Base-by-base conservation (phyloP, 2,113 vertebrate genomes). In the Corynorhinus townsendii region DNA sequence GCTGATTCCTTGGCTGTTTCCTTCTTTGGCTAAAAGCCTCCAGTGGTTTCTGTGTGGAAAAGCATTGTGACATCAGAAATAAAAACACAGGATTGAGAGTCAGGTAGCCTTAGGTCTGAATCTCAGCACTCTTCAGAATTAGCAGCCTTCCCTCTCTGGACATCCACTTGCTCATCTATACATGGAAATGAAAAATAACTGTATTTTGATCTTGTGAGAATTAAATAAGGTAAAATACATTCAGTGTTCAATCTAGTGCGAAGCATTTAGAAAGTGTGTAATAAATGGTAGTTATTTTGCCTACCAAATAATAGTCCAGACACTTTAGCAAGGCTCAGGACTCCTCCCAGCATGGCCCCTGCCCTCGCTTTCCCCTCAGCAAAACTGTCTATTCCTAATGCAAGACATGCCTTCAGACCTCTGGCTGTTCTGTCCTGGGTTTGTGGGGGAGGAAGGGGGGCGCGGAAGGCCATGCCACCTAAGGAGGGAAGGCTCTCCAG, bases 171-270 rank as follows among this genome's bases (percentile, higher is more conserved):
- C 35, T 91, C 47, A 9, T 49, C 35, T 79, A 3, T 26, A 82
- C 89, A 22, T 62, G 1, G n/a, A 87, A 85, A 89, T 82, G 54
- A 43, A 76, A 95, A 92, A 88, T 56, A 93, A n/a, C 30, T n/a
- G 0, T 49, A 28, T 69, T 85, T 82, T 56, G 35, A 19, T 68
- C 66, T 85, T 86, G 7, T 38, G 35, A 69, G 85, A 76, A 91
- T 94, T 88, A 83, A 94, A 62, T 73, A 79, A 90, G 69, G 38
- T 80, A 72, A 90, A 82, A 24, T 62, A 64, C 52, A 40, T 90
- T 91, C 91, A n/a, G 11, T 82, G 72, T 95, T 40, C 16, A 38
- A 6, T 54, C 62, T 6, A 62, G 43, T 33, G n/a, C 30, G 40
- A 80, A 54, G 43, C 9, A 72, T 35, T 90, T 82, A 69, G 17